These are phyloP conservation scores for Boleophthalmus pectinirostris DNA, from an alignment of 2,113 vertebrate genomes.

Conservation along the genomic window DNA sequence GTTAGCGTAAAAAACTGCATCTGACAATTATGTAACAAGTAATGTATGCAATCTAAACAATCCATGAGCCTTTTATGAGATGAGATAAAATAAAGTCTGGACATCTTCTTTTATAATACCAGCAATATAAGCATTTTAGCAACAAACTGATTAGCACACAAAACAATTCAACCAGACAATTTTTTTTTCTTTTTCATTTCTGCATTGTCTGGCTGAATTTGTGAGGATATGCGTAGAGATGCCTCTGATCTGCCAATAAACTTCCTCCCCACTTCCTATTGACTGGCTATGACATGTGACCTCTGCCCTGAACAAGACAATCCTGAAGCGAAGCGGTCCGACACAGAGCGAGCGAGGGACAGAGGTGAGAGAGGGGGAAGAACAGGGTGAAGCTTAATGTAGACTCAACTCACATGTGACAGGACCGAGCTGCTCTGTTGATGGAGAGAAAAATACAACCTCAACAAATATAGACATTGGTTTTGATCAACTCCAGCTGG, in stretches of 20 bases:
- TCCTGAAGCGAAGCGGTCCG: slow-evolving; percentile 48
- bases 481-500: slow-evolving; percentile 37
- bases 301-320: slow-evolving; percentile 52
- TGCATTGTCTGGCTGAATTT: slow-evolving; percentile 75
- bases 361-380: neutral
- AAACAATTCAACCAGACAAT: slow-evolving; percentile 67
- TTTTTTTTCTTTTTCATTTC: slow-evolving; percentile 18
- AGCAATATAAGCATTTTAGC: slow-evolving; percentile 21
- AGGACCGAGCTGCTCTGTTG: slow-evolving; percentile 80
- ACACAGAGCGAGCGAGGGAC: slow-evolving; percentile 12
- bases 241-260: slow-evolving; percentile 52
- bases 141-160: slow-evolving; percentile 31
- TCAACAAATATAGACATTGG: slow-evolving; percentile 66
- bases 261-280: slow-evolving; percentile 53
- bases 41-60: no score
- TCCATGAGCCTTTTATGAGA: no score
- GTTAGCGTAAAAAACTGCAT: neutral
- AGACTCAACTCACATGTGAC: slow-evolving; percentile 82
- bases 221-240: slow-evolving; percentile 53
- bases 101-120: neutral
- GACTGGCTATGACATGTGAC: slow-evolving; percentile 46
- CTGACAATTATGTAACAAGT: no score
- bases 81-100: neutral
- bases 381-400: slow-evolving; percentile 54
- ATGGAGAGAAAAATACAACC: slow-evolving; percentile 75